Percentiles rank a stretch among this genome's conserved stretches.
These are phyloP conservation scores for Vanessa tameamea DNA, from an alignment of 1,140 invertebrate genomes.

Conservation along the genomic window DNA sequence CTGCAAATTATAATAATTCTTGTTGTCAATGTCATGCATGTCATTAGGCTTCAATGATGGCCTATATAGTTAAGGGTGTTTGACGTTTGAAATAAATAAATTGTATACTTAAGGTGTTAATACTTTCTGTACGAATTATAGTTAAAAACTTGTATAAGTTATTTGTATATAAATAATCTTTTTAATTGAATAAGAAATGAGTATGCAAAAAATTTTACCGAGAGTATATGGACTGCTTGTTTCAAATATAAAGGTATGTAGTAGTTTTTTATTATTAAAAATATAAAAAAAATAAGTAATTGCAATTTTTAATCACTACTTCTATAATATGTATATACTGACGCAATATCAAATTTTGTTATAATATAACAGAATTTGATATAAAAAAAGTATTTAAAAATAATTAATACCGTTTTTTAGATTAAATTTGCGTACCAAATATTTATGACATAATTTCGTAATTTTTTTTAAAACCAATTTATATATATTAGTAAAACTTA, in stretches of 20 bases:
- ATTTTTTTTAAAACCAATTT: not conserved
- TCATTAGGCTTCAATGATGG: too few relatives aligned
- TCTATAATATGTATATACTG: not conserved
- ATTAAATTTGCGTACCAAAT: not conserved
- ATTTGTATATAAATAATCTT: not conserved
- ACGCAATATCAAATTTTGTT: not conserved
- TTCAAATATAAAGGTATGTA: slow-evolving; percentile 42
- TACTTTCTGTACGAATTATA: not conserved
- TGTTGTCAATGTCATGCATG: too few relatives aligned
- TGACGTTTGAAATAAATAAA: too few relatives aligned
- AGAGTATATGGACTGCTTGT: slow-evolving; percentile 35
- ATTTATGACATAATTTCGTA: not conserved
- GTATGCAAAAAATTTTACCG: slow-evolving; percentile 34
- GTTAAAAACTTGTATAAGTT: not conserved
- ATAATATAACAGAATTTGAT: not conserved
- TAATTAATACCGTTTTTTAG: not conserved
- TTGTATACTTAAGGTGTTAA: not conserved
- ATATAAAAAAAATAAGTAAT: not conserved
- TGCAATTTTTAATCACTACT: not conserved
- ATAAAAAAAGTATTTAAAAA: too few relatives aligned
- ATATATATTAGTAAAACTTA: too few relatives aligned
- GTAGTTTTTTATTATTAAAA: not conserved
- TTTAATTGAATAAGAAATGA: slow-evolving; percentile 32
- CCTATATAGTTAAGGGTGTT: too few relatives aligned
- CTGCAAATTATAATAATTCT: too few relatives aligned